Percentiles rank a stretch among this genome's conserved stretches.
Evolutionary conservation across 2,888 invertebrate species (phyloP).

Genomic region (Gastrophysa polygoni): DNA sequence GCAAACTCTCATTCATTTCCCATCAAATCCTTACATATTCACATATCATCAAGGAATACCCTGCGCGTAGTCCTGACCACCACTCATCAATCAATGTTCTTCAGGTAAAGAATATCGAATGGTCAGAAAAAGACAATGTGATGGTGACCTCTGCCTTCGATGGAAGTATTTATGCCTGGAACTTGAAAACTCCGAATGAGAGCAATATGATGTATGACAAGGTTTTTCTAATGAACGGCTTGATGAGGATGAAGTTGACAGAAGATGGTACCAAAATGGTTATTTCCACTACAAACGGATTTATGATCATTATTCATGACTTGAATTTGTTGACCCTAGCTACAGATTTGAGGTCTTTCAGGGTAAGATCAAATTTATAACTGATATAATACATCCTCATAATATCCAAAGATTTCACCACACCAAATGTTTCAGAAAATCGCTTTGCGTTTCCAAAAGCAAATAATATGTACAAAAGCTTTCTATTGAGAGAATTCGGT

Average conservation of each 20-base stretch:
- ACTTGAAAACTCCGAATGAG: slow-evolving; percentile 85
- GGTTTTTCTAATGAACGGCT: slow-evolving; percentile 82
- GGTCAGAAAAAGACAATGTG: slow-evolving; percentile 80
- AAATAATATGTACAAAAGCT: no score
- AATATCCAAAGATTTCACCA: no score
- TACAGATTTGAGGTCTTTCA: slow-evolving; percentile 82
- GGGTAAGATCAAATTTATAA: slow-evolving; percentile 62
- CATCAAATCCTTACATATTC: no score
- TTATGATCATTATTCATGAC: slow-evolving; percentile 88
- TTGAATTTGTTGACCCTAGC: slow-evolving; percentile 80
- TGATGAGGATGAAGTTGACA: slow-evolving; percentile 87
- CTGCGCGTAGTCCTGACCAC: no score
- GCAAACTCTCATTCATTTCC: no score
- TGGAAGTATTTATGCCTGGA: slow-evolving; percentile 93
- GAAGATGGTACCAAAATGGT: slow-evolving; percentile 88
- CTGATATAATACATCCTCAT: background rate
- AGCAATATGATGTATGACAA: slow-evolving; percentile 77
- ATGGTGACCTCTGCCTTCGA: slow-evolving; percentile 92
- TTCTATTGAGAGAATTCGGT: no score
- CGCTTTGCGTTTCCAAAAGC: no score
- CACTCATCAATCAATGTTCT: slow-evolving; percentile 8
- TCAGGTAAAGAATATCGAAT: slow-evolving; percentile 88
- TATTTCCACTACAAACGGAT: slow-evolving; percentile 89
- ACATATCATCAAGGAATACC: no score
- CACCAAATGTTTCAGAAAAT: no score